Conservation (phyloP, 2,113 vertebrate species). For the Petromus typicus region DNA sequence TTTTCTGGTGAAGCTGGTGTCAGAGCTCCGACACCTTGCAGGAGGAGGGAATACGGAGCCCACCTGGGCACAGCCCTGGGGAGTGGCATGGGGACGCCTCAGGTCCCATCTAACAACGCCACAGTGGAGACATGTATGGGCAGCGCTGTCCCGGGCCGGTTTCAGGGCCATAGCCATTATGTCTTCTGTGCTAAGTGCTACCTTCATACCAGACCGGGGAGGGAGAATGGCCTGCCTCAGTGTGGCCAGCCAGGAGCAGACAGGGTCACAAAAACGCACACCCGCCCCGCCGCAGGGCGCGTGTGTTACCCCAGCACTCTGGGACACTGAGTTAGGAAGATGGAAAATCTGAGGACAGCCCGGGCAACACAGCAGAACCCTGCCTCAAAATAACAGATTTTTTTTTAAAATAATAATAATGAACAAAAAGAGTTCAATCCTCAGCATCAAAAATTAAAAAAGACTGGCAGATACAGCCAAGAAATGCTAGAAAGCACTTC, state of each 20-base stretch:
- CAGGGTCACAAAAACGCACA: not conserved
- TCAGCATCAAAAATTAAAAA: not conserved
- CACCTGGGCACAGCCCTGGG: rapidly evolving
- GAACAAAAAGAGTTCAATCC: not conserved
- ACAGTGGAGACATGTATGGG: rapidly evolving
- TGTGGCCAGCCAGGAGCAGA: not conserved
- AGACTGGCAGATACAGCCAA: not conserved
- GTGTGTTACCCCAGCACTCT: not conserved
- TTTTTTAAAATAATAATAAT: not conserved
- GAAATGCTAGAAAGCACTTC: not conserved
- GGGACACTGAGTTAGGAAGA: not conserved
- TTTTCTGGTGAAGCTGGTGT: not conserved
- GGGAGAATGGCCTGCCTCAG: not conserved
- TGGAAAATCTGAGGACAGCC: not conserved
- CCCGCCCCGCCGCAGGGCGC: not conserved
- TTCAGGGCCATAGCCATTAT: not conserved
- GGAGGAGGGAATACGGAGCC: rapidly evolving
- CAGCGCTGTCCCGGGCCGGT: not conserved
- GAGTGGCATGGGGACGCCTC: not conserved
- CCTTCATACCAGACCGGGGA: not conserved
- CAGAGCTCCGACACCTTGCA: not conserved
- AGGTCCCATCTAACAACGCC: not conserved
- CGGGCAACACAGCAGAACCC: not conserved
- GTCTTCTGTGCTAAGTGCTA: not conserved
- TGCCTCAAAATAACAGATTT: not conserved